Evolutionary conservation across 2,797 vertebrate species (phyloP), one percentile per base, ranked within the genome.

Genomic region (Numenius phaeopus): DNA sequence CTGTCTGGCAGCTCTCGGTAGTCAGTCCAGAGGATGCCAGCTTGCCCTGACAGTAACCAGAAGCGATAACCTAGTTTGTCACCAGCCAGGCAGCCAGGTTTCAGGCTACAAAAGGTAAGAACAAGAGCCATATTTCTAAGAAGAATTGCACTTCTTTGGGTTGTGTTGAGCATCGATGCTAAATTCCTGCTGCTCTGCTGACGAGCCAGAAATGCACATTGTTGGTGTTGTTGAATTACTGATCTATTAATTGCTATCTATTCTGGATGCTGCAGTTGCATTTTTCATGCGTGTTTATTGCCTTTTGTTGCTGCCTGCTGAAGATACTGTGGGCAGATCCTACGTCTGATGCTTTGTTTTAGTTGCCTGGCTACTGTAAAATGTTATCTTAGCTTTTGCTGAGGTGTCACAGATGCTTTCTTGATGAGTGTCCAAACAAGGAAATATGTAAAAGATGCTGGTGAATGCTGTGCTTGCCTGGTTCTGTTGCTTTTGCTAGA

Each of bases 301-400:
- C 82, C 88, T 94, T 92, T 94, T 77, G 70, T 97, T 96, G 78
- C 46, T 23, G 70, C 89, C 96, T 91, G 76, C 61, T 11, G 37
- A 66, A 95, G 94, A 83, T 66, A 67, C 92, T 44, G 67, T 75
- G 82, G 86, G 70, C 78, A 96, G 86, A 79, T 93, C 62, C 89
- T 94, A 71, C 24, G 3, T 89, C 75, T 64, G 30, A 92, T 82
- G 85, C 95, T 97, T 97, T 96, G 83, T 92, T 97, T 96, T 90
- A 97, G 95, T 97, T 95, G 55, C 96, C 83, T 96, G 93, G 96
- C 97, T 95, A 96, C 95, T 96, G 93, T 93, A 93, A 97, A 90
- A 85, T 78, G 70, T 96, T 96, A 78, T 93, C 85, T 93, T 93
- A 90, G 91, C 89, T 78, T 94, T 95, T 89, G 80, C 94, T 95